phyloP scores from a whole-genome alignment of 2,888 invertebrate species.

The Coremacera marginata region DNA sequence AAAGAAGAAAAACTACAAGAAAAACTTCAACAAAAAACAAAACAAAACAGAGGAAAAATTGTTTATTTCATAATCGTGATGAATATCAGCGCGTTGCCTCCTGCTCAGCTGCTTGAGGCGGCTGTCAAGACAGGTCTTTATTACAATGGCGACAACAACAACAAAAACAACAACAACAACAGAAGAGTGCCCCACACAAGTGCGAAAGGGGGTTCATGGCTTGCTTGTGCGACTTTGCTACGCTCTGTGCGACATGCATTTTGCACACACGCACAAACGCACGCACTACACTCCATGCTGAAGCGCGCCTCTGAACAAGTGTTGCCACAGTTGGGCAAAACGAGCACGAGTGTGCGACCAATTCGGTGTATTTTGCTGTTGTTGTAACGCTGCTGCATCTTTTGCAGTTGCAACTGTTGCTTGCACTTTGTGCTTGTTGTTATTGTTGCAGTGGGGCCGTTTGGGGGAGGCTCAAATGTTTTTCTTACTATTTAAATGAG shows the following conservation, averaged over 20 bases:
- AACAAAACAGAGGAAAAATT: neutral
- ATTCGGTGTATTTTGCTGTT: neutral
- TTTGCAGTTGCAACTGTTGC: constrained; percentile 11
- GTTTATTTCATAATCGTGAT: constrained; percentile 28
- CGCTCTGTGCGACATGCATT: neutral
- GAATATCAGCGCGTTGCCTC: constrained; percentile 23
- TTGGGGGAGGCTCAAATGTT: constrained; percentile 12
- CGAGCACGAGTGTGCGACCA: neutral
- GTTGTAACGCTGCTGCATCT: neutral
- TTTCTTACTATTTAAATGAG: neutral
- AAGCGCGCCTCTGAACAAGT: constrained; percentile 7
- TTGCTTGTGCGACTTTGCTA: neutral
- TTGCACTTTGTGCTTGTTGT: neutral
- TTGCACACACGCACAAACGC: neutral
- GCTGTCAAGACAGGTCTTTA: constrained; percentile 29
- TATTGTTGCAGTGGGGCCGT: neutral
- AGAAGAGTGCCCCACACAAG: neutral
- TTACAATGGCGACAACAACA: constrained; percentile 1
- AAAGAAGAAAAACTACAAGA: neutral
- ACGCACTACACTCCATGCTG: neutral
- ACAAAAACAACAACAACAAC: neutral
- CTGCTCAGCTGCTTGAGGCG: constrained; percentile 34
- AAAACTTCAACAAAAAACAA: neutral
- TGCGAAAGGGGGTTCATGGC: neutral
- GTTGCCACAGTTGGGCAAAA: constrained; percentile 9